Conservation (phyloP, 30 jellyfish, hydroid and myxozoan genomes). For the Catostylus mosaicus region DNA sequence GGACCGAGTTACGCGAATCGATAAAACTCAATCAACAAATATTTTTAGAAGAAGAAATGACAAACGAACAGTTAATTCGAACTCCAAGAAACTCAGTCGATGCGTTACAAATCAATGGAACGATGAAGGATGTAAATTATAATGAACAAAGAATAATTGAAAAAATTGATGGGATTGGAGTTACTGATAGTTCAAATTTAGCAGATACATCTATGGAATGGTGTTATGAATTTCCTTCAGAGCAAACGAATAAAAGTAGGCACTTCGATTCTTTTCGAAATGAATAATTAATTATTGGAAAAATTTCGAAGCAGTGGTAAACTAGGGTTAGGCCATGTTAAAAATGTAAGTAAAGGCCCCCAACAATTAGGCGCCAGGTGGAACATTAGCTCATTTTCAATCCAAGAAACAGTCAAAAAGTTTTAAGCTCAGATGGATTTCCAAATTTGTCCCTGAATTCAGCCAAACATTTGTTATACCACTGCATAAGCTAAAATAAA, state of each 20-base stretch:
- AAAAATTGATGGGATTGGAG: neutral
- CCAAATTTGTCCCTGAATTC: too few species aligned
- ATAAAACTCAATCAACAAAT: slow-evolving; percentile 68
- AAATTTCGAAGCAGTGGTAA: too few species aligned
- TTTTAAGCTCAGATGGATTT: too few species aligned
- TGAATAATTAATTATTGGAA: too few species aligned
- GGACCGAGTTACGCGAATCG: slow-evolving; percentile 88
- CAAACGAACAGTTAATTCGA: neutral
- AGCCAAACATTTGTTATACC: too few species aligned
- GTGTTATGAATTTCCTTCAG: slow-evolving; percentile 38
- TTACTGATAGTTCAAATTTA: neutral
- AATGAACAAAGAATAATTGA: neutral
- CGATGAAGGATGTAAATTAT: neutral
- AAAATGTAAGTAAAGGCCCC: too few species aligned
- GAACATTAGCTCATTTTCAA: too few species aligned
- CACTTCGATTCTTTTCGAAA: too few species aligned
- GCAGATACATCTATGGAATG: slow-evolving; percentile 36
- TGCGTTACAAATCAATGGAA: neutral
- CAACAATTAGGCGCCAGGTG: too few species aligned
- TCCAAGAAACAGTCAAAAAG: too few species aligned
- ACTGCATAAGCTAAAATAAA: too few species aligned
- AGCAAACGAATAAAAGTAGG: neutral
- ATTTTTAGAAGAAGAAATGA: slow-evolving; percentile 54
- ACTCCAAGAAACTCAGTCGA: slow-evolving; percentile 30
- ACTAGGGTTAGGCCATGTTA: too few species aligned